Conservation (phyloP, 2,888 invertebrate species). For the Epinotia brunnichana region DNA sequence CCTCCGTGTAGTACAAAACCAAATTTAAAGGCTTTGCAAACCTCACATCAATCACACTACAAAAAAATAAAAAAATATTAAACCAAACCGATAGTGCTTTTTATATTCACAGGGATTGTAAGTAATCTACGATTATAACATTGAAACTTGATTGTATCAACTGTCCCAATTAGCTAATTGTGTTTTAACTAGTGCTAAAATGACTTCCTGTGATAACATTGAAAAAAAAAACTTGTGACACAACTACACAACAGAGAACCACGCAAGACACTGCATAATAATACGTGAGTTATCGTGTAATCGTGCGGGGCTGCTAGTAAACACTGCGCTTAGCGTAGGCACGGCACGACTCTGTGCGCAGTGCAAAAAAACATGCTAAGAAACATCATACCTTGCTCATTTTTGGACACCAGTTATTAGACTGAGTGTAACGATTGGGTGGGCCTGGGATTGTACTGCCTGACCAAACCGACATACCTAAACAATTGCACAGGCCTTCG, state of each 20-base stretch:
- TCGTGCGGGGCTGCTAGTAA: slow-evolving; percentile 47
- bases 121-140: slow-evolving; percentile 9
- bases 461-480: slow-evolving; percentile 89
- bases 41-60: slow-evolving; percentile 64
- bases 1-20: slow-evolving; percentile 59
- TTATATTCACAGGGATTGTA: neutral
- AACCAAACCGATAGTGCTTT: slow-evolving; percentile 24
- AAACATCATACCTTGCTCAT: slow-evolving; percentile 73
- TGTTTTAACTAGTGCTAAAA: slow-evolving; percentile 12
- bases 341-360: slow-evolving; percentile 27
- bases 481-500: slow-evolving; percentile 76
- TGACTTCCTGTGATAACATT: slow-evolving; percentile 18
- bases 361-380: slow-evolving; percentile 37
- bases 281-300: slow-evolving; percentile 38
- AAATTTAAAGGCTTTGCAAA: slow-evolving; percentile 57
- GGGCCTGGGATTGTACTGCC: slow-evolving; percentile 84
- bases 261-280: slow-evolving; percentile 41
- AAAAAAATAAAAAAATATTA: slow-evolving; percentile 57
- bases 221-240: slow-evolving; percentile 23
- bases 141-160: slow-evolving; percentile 2
- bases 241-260: slow-evolving; percentile 40
- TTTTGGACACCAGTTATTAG: slow-evolving; percentile 80
- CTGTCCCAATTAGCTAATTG: slow-evolving; percentile 15
- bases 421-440: slow-evolving; percentile 73
- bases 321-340: slow-evolving; percentile 43